Base-by-base conservation (phyloP, 2,888 invertebrate species). In the Amitus sp. region DNA sequence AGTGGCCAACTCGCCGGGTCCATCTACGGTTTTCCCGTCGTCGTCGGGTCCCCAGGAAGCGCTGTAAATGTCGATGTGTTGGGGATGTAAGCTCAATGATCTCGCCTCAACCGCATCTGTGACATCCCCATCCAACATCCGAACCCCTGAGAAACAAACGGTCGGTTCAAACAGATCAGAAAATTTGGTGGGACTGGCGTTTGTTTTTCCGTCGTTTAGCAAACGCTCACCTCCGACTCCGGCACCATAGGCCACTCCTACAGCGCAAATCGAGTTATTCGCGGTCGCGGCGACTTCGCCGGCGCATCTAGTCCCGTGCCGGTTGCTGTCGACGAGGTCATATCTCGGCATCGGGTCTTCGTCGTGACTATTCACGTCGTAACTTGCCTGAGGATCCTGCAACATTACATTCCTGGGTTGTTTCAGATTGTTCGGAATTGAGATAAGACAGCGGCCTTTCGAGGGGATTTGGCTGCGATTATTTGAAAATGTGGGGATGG, bases 31-130 rank as follows among this genome's bases (percentile, higher is more conserved):
- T 81, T 96, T 94, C 0, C 98, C 98, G 77, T 98, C 98, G 80
- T 98, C 98, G 76, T 98, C 98, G 0, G 98, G 98, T 1, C 98
- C 98, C 97, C 97, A 98, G 7, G 96, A 96, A 4, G 98, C 98
- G 75, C 96, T 96, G 84, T 98, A 99, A 73, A 99, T 96, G 83
- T 99, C 96, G 67, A 99, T 96, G 82, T 98, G 97, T 75, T 98
- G 95, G 18, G 95, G 94, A 82, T 96, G 96, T 53, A 96, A 87
- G 71, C 96, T 94, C 17, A 99, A 86, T 0, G 97, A 96, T 62
- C 94, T 88, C 1, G 98, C 98, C 84, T 99, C 99, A 7, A 99
- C 98, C 0, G 96, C 96, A 82, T 99, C 99, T 0, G 98, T 99
- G 52, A 99, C 98, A 82, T 98, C 96, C 23, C 98, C 98, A 76